phyloP scores from a whole-genome alignment of 1,140 invertebrate species.

The Diploscapter pachys region DNA sequence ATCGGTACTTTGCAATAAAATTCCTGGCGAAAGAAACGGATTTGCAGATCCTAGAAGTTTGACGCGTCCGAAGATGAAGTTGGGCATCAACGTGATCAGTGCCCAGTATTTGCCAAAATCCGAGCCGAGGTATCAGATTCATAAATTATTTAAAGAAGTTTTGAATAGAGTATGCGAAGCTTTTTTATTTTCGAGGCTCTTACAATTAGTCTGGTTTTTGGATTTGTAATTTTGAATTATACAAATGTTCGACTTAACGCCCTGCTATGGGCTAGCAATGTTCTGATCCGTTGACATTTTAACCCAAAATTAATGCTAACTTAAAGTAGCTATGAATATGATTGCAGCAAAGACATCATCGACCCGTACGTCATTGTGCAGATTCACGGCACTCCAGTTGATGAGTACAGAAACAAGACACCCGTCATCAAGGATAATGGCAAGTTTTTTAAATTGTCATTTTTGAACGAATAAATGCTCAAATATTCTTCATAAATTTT shows the following conservation, averaged over 20 bases:
- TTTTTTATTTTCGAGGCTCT: too few species aligned
- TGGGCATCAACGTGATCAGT: conserved; percentile 65
- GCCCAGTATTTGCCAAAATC: conserved; percentile 69
- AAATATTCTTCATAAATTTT: too few species aligned
- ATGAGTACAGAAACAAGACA: conserved; percentile 64
- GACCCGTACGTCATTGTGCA: conserved; percentile 65
- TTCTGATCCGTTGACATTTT: too few species aligned
- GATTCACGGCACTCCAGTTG: conserved; percentile 64
- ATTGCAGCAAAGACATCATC: conserved; percentile 57
- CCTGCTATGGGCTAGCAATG: too few species aligned
- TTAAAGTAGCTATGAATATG: too few species aligned
- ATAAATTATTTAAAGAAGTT: too few species aligned
- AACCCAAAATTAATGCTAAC: too few species aligned
- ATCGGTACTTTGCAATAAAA: conserved; percentile 31
- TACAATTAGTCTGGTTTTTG: too few species aligned
- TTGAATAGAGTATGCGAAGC: too few species aligned
- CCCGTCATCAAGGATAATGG: conserved; percentile 67
- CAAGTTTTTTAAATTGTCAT: conserved; percentile 41
- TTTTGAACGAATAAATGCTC: too few species aligned
- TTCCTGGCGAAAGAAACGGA: conserved; percentile 3
- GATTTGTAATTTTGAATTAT: too few species aligned
- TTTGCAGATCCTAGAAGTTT: conserved; percentile 26
- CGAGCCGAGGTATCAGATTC: conserved; percentile 48
- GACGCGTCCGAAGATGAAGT: conserved; percentile 28
- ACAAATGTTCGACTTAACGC: too few species aligned